Evolutionary conservation across 2,113 vertebrate species (phyloP).

Genomic region (Nipponia nippon): DNA sequence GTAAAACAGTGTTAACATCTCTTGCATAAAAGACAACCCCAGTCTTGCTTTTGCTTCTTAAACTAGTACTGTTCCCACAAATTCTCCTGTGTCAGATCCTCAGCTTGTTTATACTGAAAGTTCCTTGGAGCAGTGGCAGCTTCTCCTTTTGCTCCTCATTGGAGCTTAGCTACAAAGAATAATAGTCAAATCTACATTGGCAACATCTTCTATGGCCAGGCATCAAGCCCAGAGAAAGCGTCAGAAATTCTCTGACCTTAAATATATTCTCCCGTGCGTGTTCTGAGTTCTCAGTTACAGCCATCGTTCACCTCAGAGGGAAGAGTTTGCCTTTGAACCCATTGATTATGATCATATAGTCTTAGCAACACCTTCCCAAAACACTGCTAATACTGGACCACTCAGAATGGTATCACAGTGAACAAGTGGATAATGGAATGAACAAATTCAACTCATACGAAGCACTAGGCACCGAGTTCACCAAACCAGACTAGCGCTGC

Average conservation of each 20-base stretch:
- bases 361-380: background rate
- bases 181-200: background rate
- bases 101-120: background rate
- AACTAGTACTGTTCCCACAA: background rate
- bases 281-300: background rate
- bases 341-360: background rate
- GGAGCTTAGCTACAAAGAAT: background rate
- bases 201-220: background rate
- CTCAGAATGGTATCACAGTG: background rate
- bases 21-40: background rate
- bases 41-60: background rate
- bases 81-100: background rate
- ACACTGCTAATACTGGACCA: background rate
- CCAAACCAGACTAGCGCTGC: background rate
- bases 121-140: background rate
- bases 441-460: background rate
- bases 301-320: background rate
- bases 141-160: background rate
- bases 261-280: background rate
- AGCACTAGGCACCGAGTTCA: background rate
- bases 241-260: background rate
- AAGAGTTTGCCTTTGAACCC: constrained; percentile 12
- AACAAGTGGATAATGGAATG: background rate
- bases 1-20: background rate
- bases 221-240: background rate